These are phyloP conservation scores for Patella depressa DNA, from an alignment of 2,888 invertebrate species.

Conservation along the genomic window DNA sequence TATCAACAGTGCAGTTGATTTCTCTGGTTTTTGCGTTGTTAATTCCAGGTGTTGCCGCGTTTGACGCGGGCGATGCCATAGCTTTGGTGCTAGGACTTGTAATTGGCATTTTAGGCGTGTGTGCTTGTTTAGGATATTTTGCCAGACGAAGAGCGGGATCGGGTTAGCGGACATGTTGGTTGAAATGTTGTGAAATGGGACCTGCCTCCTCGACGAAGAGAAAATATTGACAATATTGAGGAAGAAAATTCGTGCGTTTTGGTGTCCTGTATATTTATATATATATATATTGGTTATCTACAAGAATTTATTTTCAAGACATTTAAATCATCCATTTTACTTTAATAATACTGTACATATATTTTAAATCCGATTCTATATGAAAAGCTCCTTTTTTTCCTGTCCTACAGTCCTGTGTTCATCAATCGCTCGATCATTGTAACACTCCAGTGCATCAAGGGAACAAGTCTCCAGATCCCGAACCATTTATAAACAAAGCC, in stretches of 20 bases:
- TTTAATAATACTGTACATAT: too few species aligned
- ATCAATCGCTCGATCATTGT: too few species aligned
- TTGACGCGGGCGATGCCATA: slow-evolving; percentile 71
- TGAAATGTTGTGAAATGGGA: not conserved
- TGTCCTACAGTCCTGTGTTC: too few species aligned
- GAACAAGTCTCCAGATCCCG: too few species aligned
- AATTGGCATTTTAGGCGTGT: slow-evolving; percentile 70
- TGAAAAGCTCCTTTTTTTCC: too few species aligned
- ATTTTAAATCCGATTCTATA: too few species aligned
- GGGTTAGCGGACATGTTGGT: not conserved
- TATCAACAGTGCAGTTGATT: slow-evolving; percentile 38
- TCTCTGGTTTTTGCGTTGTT: slow-evolving; percentile 50
- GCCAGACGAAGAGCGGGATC: slow-evolving; percentile 61
- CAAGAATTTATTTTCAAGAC: too few species aligned
- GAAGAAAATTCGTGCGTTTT: not conserved
- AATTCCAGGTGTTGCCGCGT: slow-evolving; percentile 65
- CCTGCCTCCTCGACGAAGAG: not conserved
- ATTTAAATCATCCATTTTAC: too few species aligned
- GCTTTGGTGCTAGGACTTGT: slow-evolving; percentile 70
- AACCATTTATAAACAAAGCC: too few species aligned
- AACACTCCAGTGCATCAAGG: too few species aligned
- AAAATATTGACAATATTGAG: not conserved
- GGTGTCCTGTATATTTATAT: too few species aligned
- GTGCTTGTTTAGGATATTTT: slow-evolving; percentile 71
- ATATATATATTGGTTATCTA: too few species aligned